Base-by-base conservation (phyloP, 2,113 vertebrate genomes). In the Scatophagus argus region DNA sequence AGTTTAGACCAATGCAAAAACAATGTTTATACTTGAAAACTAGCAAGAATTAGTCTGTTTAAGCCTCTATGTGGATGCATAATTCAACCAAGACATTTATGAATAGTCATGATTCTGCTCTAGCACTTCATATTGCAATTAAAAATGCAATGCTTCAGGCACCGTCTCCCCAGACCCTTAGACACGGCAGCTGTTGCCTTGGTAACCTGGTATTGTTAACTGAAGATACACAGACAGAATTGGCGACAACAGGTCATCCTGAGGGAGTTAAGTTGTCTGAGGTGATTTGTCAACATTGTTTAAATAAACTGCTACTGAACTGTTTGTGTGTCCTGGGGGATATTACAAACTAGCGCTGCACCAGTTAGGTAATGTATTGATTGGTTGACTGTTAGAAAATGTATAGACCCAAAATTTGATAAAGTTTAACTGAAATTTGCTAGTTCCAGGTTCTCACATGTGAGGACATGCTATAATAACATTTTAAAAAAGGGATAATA, bases 101-200 rank as follows among this genome's bases (percentile, higher is more conserved):
- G 25, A 66, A 76, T 67, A 58, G 34, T 39, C n/a, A 65, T 36
- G n/a, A 38, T n/a, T 23, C 36, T 44, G 23, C 47, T 64, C 14
- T 21, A 55, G 44, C 29, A 25, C 71, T 36, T 64, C 32, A 56
- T 13, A 8, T 23, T 4, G 10, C 36, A 43, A 58, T 49, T n/a
- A 43, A 43, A 73, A 51, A 56, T 58, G 52, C 2, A 11, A 44
- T 19, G n/a, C 10, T 54, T 54, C 46, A 16, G 60, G 43, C 12
- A 17, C 10, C 46, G 55, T 39, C 62, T 27, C 41, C 41, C 34
- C 5, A 62, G 47, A 62, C 2, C 34, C 3, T 31, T 19, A 29
- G 69, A 34, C 11, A 31, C 11, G 6, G 47, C 8, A 7, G 36
- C 41, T 11, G 36, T 69, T 81, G 51, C 62, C 62, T 12, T 44